These are phyloP conservation scores for Poeciliopsis presidionis DNA, from an alignment of 2,797 vertebrate genomes.

Conservation along the genomic window DNA sequence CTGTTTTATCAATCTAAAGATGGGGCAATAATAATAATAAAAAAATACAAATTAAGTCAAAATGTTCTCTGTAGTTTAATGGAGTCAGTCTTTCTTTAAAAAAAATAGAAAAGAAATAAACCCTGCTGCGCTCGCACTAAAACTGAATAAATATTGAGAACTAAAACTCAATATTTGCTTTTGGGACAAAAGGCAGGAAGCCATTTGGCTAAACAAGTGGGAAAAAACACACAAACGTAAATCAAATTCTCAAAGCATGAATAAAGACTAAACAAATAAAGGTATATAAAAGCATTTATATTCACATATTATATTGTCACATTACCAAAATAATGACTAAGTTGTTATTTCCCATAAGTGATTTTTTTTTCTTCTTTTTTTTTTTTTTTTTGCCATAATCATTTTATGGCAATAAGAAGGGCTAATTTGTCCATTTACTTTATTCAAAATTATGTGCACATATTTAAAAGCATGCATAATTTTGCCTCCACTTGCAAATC, in stretches of 20 bases:
- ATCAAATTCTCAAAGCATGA: neutral
- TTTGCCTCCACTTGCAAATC: neutral
- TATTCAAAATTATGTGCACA: too few relatives aligned
- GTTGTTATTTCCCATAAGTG: neutral
- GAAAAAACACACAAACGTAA: neutral
- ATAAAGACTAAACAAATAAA: neutral
- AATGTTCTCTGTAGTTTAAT: neutral
- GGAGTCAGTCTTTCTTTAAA: neutral
- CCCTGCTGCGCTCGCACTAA: too few relatives aligned
- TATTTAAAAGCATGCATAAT: neutral
- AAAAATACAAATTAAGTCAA: too few relatives aligned
- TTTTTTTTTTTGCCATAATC: too few relatives aligned
- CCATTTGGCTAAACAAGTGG: neutral
- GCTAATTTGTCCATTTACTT: too few relatives aligned
- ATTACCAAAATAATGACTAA: neutral
- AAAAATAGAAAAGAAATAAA: too few relatives aligned
- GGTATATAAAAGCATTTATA: neutral
- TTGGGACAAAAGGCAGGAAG: neutral
- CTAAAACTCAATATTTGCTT: neutral
- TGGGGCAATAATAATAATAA: too few relatives aligned
- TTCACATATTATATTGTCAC: neutral
- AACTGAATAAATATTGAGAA: neutral
- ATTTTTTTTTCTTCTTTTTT: neutral
- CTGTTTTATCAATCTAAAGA: neutral
- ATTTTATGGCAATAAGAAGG: too few relatives aligned